Conservation (phyloP, 2,888 invertebrate species). For the Spisula subtruncata region DNA sequence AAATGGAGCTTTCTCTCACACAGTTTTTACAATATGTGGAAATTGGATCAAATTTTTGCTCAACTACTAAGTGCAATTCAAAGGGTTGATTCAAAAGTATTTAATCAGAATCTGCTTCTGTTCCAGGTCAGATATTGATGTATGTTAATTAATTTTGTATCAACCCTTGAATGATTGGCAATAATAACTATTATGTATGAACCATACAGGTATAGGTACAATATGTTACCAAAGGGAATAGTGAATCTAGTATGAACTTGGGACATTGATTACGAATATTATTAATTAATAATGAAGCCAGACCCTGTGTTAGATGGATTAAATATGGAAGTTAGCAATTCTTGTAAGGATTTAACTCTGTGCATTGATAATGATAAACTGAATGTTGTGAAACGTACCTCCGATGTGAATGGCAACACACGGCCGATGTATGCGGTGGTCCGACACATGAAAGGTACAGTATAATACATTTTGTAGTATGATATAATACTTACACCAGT, state of each 20-base stretch:
- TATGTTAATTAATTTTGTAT: background rate
- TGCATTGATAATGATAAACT: background rate
- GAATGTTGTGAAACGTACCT: background rate
- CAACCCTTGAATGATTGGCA: background rate
- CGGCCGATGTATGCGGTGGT: slow-evolving; percentile 57
- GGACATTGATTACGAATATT: background rate
- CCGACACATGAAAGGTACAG: slow-evolving; percentile 61
- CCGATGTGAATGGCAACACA: slow-evolving; percentile 61
- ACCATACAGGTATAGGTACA: background rate
- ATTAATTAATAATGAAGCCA: slow-evolving; percentile 45
- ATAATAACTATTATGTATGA: background rate
- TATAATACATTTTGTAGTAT: background rate
- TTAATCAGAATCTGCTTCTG: too few species aligned
- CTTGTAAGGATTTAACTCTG: background rate
- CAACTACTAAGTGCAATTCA: background rate
- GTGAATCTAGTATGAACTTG: background rate
- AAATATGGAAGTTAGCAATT: slow-evolving; percentile 6
- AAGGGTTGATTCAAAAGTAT: too few species aligned
- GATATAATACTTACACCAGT: background rate
- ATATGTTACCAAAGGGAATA: background rate
- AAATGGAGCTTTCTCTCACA: too few species aligned
- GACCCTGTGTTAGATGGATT: background rate
- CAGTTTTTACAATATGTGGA: background rate
- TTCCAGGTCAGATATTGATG: background rate
- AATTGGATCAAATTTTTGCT: background rate